Evolutionary conservation across 2,113 vertebrate species (phyloP), one percentile per base, ranked within the genome.

Genomic region (Cyanistes caeruleus): DNA sequence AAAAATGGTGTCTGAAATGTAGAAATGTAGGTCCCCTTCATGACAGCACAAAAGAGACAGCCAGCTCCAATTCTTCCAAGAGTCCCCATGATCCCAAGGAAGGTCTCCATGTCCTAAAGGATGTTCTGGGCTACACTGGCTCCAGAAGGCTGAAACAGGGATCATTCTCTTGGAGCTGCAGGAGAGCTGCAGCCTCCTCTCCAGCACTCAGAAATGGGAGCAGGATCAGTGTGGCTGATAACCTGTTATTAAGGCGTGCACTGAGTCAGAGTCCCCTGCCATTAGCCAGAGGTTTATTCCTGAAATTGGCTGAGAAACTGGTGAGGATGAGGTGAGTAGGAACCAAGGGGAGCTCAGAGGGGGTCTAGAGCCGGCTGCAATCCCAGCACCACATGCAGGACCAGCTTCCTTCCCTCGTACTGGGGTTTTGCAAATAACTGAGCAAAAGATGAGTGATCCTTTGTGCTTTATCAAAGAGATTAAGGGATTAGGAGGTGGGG

Each of bases 71-170:
- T 39, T 23, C 15, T 16, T 65, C 41, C 41, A 55, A 48, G 59
- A 18, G n/a, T 39, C 22, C 3, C 3, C 23, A 41, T n/a, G n/a
- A n/a, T 33, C 48, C 35, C 0, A 1, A 83, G 37, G 1, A 3
- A 77, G 33, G 7, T 8, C 31, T 52, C 48, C n/a, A 8, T 16
- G 7, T 20, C 28, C 49, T 25, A 4, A 16, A 53, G 21, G 56
- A 41, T 48, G 27, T 4, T 17, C 21, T 4, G 13, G 10, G 10
- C 5, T 30, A 59, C 43, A 37, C 8, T 68, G 31, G 23, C 15
- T 77, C 23, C 1, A 4, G 48, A 48, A 59, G 8, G 20, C 14
- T 92, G 46, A 16, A 33, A 6, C 6, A 3, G 10, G 14, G 15
- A 33, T 63, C 1, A 0, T 28, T 28, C 28, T 64, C 58, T 64